A percentile compares a stretch with the other conserved stretches of the same genome.
These are phyloP conservation scores for Steinernema carpocapsae DNA, from an alignment of 2,888 invertebrate species.

Conservation along the genomic window DNA sequence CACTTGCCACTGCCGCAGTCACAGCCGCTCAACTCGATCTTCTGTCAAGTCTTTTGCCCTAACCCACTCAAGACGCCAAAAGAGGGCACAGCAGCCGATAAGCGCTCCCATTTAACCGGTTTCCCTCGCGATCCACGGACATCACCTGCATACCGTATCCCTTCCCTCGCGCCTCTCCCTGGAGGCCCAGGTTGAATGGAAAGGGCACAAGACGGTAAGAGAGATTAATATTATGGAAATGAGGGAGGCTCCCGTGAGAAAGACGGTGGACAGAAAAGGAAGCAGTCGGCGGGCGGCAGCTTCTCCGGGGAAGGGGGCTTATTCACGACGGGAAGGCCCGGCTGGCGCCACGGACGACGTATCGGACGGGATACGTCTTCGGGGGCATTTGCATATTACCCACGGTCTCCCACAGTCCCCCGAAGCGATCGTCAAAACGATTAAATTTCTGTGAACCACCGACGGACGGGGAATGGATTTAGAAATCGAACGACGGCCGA, in stretches of 20 bases:
- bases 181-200: slow-evolving; percentile 12
- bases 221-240: slow-evolving; percentile 35
- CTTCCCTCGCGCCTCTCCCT: neutral
- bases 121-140: slow-evolving; percentile 1
- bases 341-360: slow-evolving; percentile 19
- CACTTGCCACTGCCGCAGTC: slow-evolving; percentile 23
- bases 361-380: slow-evolving; percentile 11
- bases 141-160: slow-evolving; percentile 30
- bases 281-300: slow-evolving; percentile 4
- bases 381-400: slow-evolving; percentile 29
- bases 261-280: slow-evolving; percentile 21
- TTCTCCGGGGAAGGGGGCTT: neutral
- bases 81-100: slow-evolving; percentile 20
- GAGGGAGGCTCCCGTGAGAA: slow-evolving; percentile 27
- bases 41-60: slow-evolving; percentile 30
- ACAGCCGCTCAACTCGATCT: slow-evolving; percentile 30
- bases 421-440: neutral
- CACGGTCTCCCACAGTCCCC: slow-evolving; percentile 5
- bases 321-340: slow-evolving; percentile 28
- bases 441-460: too few relatives aligned
- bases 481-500: too few relatives aligned
- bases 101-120: slow-evolving; percentile 33
- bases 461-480: too few relatives aligned
- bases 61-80: slow-evolving; percentile 31
- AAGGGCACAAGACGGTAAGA: neutral